These are phyloP conservation scores for Gambusia yucatana DNA, from an alignment of 2,797 vertebrate genomes.

Conservation along the genomic window DNA sequence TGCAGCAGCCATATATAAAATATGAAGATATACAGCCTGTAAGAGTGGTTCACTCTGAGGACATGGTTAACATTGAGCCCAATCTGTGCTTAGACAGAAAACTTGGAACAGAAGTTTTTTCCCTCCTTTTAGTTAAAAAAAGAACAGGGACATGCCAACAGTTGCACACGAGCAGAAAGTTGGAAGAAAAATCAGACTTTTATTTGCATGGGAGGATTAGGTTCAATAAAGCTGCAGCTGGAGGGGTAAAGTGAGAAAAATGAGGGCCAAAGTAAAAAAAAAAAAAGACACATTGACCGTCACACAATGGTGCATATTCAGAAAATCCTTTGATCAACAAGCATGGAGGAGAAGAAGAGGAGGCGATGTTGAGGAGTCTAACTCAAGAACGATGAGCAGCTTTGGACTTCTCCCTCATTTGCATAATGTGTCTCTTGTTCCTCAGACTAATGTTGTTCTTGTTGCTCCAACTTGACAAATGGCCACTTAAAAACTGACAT, in stretches of 20 bases:
- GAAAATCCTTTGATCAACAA: constrained; percentile 64
- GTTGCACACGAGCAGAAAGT: neutral
- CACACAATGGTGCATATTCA: constrained; percentile 49
- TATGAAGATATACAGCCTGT: constrained; percentile 19
- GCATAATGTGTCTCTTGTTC: constrained; percentile 68
- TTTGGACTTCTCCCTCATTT: constrained; percentile 60
- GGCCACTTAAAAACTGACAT: constrained; percentile 77
- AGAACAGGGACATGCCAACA: neutral
- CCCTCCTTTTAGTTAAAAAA: constrained; percentile 7
- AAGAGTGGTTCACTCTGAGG: constrained; percentile 30
- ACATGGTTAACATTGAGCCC: constrained; percentile 18
- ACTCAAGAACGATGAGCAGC: constrained; percentile 42
- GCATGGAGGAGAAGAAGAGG: constrained; percentile 29
- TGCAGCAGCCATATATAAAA: constrained; percentile 27
- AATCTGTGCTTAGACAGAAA: constrained; percentile 8
- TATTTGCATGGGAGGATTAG: constrained; percentile 18
- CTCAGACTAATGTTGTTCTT: constrained; percentile 69
- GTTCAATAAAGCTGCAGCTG: constrained; percentile 37
- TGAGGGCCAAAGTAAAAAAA: constrained; percentile 26
- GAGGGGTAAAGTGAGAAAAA: constrained; percentile 55
- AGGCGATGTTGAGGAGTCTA: constrained; percentile 26
- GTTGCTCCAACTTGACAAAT: constrained; percentile 73
- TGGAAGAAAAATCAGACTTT: constrained; percentile 12
- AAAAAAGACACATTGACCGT: constrained; percentile 37
- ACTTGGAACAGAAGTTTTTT: constrained; percentile 9